Conservation (phyloP, 2,797 vertebrate species). For the Labeo calbasu region DNA sequence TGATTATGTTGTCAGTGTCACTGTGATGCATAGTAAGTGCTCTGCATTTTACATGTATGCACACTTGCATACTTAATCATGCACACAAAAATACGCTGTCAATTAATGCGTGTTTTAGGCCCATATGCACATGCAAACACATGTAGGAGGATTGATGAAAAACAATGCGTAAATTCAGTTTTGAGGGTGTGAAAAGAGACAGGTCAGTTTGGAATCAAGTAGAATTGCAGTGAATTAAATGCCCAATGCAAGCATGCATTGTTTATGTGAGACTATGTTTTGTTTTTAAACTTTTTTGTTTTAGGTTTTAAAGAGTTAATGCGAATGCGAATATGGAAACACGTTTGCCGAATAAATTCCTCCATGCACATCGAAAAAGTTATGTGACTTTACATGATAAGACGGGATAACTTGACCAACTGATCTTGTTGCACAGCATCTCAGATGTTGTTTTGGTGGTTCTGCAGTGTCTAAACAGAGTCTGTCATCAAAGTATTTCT, state of each 20-base stretch:
- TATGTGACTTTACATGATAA: too few species aligned
- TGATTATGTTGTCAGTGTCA: constrained; percentile 25
- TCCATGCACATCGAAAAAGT: too few species aligned
- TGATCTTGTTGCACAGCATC: too few species aligned
- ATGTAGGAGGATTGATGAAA: background rate
- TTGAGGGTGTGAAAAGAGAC: background rate
- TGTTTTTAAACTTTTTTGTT: background rate
- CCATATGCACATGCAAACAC: background rate
- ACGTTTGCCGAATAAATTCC: background rate
- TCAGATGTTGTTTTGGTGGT: too few species aligned
- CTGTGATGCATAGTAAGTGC: background rate
- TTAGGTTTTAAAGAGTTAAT: background rate
- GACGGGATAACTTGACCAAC: too few species aligned
- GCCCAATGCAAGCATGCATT: background rate
- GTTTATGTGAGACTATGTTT: background rate
- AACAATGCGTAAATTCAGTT: background rate
- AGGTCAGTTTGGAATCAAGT: background rate
- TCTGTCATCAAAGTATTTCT: too few species aligned
- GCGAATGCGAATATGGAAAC: background rate
- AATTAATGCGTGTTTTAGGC: background rate
- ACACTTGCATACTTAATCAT: background rate
- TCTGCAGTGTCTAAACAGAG: too few species aligned
- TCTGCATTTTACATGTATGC: background rate
- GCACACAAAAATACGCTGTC: constrained; percentile 5
- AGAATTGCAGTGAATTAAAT: background rate